Base-by-base conservation (phyloP, 2,888 invertebrate genomes). In the Macaria liturata region DNA sequence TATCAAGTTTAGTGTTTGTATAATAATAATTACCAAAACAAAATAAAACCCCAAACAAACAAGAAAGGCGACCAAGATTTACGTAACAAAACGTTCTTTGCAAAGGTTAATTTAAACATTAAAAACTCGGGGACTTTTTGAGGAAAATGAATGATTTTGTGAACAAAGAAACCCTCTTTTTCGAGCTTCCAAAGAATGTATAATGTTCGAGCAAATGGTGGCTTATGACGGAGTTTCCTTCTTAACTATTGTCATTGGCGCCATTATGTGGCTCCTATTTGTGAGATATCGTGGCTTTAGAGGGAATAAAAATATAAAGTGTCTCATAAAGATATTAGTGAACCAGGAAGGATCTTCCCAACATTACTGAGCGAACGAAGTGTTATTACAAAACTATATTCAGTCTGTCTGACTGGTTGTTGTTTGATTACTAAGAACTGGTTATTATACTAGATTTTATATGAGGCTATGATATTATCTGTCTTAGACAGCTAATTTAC, bases 161-260 rank as follows among this genome's bases (percentile, higher is more conserved):
- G 54, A 62, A 64, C 61, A 66, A 65, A 63, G 57, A 53, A 57
- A 52, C 59, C 59, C 54, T 50, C 54, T 46, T 61, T 56, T 59
- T 52, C 49, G 32, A 57, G 62, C 60, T 56, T 61, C 62, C 54
- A 43, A 54, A 60, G 58, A 62, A 63, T 61, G 59, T 61, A 56
- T 60, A 62, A 61, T 65, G 54, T 55, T 59, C 32, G 55, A 53
- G 54, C 55, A 60, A 60, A 60, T 50, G 53, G 58, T 47, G 46
- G 57, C 48, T 52, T 48, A 54, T 47, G 54, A 60, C 57, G 62
- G 60, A 55, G 46, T 52, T 59, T 9, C 32, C 49, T 51, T 53
- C 50, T 59, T 56, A 39, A 56, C 58, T 60, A 62, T 60, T 63
- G 65, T 64, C 57, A 50, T 59, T 60, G 53, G 54, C 54, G 51